Evolutionary conservation across 1,140 invertebrate genomes (phyloP), one percentile per base, ranked within the genome.

Genomic region (Galleria mellonella): DNA sequence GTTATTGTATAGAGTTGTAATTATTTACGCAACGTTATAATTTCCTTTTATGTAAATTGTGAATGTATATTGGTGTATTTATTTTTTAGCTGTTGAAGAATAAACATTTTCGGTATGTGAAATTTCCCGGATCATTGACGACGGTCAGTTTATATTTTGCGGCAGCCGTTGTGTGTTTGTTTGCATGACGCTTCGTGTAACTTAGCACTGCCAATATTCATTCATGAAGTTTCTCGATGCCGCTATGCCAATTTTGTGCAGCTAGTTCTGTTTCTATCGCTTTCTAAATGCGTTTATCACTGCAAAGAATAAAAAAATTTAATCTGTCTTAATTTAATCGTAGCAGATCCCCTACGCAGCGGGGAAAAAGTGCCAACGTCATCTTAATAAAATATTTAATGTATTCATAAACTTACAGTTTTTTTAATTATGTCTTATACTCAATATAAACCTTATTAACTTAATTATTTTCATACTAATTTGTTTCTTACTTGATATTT

Each of bases 51-150:
- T 32, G n/a, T 48, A 31, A 37, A 47, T 62, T 69, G 60, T 77
- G 73, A 62, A 75, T 79, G 74, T 83, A 74, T 75, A 83, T 78
- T 78, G 68, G 63, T 81, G 74, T 81, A 75, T 83, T 82, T 86
- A 67, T 81, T 81, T 87, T 87, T 86, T 87, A 87, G 84, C 83
- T 84, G 53, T 79, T 84, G 79, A 83, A 79, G 81, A 87, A 85
- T 79, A 85, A 84, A 61, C 81, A 84, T 77, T 87, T 87, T 84
- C 83, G 83, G 71, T 87, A 86, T 84, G 81, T 87, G 73, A 83
- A 84, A 83, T 83, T 87, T 70, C 84, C 84, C 49, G 83, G 84
- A 59, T 84, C 83, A 33, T 68, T 83, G 43, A 67, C 76, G 28
- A 87, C 83, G 84, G 84, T 87, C 74, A 87, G 84, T 87, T 56